Evolutionary conservation across 1,140 invertebrate species (phyloP).

Genomic region (Paramacrobiotus metropolitanus): DNA sequence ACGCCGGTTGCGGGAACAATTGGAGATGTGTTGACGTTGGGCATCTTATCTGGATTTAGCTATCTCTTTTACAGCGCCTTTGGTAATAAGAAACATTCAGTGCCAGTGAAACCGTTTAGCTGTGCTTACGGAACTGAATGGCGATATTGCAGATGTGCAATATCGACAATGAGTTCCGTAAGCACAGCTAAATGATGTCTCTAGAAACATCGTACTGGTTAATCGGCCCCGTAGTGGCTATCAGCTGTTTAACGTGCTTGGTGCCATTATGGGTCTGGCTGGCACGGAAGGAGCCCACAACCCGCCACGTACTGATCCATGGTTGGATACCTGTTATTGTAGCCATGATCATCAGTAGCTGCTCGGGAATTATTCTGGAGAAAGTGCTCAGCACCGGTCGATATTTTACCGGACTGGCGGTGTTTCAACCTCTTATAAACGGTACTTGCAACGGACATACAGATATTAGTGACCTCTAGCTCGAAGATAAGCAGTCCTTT

Average conservation of each 20-base stretch:
- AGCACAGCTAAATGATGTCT: no score
- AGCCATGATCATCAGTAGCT: conserved; percentile 55
- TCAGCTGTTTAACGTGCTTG: conserved; percentile 33
- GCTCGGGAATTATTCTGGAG: neutral
- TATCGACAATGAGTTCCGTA: no score
- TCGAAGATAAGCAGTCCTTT: neutral
- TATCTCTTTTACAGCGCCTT: conserved; percentile 39
- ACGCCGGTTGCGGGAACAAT: conserved; percentile 86
- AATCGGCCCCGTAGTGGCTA: conserved; percentile 34
- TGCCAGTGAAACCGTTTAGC: neutral
- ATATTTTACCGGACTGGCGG: neutral
- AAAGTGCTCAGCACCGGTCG: neutral
- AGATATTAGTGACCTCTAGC: neutral
- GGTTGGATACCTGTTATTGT: conserved; percentile 63
- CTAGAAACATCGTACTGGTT: conserved; percentile 26
- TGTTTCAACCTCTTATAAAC: neutral
- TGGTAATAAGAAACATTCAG: conserved; percentile 23
- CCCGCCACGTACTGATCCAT: conserved; percentile 43
- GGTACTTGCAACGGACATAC: neutral
- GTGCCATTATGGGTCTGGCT: conserved; percentile 51
- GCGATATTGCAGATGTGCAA: no score
- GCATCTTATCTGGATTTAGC: conserved; percentile 52
- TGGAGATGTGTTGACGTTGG: conserved; percentile 68
- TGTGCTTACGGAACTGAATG: neutral
- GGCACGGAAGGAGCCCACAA: conserved; percentile 48